Base-by-base conservation (phyloP, 2,113 vertebrate species). In the Oriolus oriolus region DNA sequence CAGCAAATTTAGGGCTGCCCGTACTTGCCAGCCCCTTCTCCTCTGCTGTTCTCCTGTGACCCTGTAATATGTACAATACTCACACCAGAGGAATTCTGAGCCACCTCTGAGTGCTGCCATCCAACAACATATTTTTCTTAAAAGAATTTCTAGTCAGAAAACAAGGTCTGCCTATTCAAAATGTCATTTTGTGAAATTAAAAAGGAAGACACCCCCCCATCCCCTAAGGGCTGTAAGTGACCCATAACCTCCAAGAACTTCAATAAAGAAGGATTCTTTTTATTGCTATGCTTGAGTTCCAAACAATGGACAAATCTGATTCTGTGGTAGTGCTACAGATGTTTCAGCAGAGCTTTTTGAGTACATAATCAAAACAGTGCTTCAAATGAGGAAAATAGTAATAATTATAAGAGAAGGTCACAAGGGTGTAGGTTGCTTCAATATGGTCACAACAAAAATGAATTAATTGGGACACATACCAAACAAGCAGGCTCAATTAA, bases 401-500 rank as follows among this genome's bases (percentile, higher is more conserved):
- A 94, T 91, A 95, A 95, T 96, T 93, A 57, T 33, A 93, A 87
- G 77, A 86, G 89, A 92, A 95, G 95, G 96, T 97, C 94, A 94
- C 88, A 93, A 95, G 68, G 85, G 93, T 89, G 49, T 56, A 77
- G 89, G 91, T 94, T 95, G 87, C 95, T 97, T 97, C 82, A 91
- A 86, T 78, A 92, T 64, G 86, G 76, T 95, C 91, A 79, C 94
- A 95, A 97, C 76, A 79, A 96, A 97, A 95, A 95, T 74, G 90
- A 96, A 96, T 97, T 95, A 97, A 98, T 69, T 95, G 90, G 84
- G 89, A 94, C 92, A 94, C 30, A 74, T 69, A 97, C 64, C 63
- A 96, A 98, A 96, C 92, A 95, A 96, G 91, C 28, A 85, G 93
- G 70, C 68, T 68, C 92, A 97, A 95, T 97, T 96, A 97, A 95